Percentiles rank a stretch among this genome's conserved stretches.
phyloP scores from a whole-genome alignment of 2,888 invertebrate genomes.

The Agrypnus murinus region DNA sequence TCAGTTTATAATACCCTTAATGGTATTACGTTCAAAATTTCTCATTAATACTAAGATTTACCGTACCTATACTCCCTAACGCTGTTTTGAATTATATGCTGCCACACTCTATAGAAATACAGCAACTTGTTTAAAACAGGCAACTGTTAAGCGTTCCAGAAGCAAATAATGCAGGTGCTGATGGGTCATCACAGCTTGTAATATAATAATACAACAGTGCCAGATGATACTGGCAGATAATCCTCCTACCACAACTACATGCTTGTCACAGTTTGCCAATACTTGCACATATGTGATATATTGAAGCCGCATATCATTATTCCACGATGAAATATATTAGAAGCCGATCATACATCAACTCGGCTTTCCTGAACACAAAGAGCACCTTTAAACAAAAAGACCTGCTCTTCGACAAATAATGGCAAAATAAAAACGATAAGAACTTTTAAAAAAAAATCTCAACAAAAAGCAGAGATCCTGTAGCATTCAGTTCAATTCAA shows the following conservation, averaged over 20 bases:
- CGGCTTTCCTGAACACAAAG: constrained; percentile 12
- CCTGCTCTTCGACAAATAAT: constrained; percentile 2
- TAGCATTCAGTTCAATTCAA: background rate
- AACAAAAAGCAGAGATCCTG: background rate
- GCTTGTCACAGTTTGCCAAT: constrained; percentile 50
- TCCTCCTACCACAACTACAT: constrained; percentile 44
- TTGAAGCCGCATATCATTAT: constrained; percentile 43
- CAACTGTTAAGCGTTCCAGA: constrained; percentile 14
- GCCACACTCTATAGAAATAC: background rate
- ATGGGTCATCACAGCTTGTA: constrained; percentile 49
- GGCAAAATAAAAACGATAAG: background rate
- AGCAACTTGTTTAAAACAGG: constrained; percentile 7
- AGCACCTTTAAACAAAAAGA: constrained; percentile 27
- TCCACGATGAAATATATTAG: constrained; percentile 36
- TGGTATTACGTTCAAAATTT: too few relatives aligned
- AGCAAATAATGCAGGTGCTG: constrained; percentile 30
- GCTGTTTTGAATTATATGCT: too few relatives aligned
- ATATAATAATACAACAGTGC: constrained; percentile 44
- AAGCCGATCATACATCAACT: constrained; percentile 27
- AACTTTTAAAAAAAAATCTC: too few relatives aligned
- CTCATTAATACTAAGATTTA: too few relatives aligned
- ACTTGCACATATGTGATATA: constrained; percentile 47
- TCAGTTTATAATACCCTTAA: too few relatives aligned
- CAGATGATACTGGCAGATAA: constrained; percentile 45
- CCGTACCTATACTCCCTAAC: too few relatives aligned